Base-by-base conservation (phyloP, 2,797 vertebrate species). In the Tachyglossus aculeatus region DNA sequence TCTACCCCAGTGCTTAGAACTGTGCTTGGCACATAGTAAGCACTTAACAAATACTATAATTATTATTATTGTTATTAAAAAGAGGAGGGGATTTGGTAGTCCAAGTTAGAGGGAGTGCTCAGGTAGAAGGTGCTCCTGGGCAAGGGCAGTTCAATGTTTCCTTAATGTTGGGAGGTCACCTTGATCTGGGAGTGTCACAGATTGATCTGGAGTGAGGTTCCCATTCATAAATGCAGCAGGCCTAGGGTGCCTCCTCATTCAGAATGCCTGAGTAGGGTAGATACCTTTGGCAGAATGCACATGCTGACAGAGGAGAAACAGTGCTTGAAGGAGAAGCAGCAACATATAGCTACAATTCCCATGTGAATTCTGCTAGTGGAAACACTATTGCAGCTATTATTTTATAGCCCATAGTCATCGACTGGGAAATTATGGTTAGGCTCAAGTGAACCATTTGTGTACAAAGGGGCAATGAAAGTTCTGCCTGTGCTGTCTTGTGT, bases 401-500 rank as follows among this genome's bases (percentile, higher is more conserved):
- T 86, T 74, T 70, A 86, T 74, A 83, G 92, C 94, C 93, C 88
- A 84, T 89, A 94, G 93, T 78, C 81, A 88, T 29, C 71, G 78
- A 93, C 91, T 88, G 90, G 90, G 87, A 84, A 86, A 91, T 86
- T 93, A 91, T 89, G 81, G 86, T 82, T 85, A 94, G 94, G 93
- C 92, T 93, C 83, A 88, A 91, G 91, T 94, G 91, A 93, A 67
- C 83, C 94, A 90, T 94, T 94, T 94, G 94, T 91, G 92, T 92
- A 94, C 92, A 84, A 88, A 59, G 68, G 53, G 31, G 38, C 80
- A 92, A 93, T 92, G 92, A 93, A 72, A 93, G 43, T n/a, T n/a
- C 79, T 52, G 82, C 93, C 90, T 95, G 95, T 92, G 90, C 88
- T 88, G 85, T 95, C 95, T 96, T 95, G 95, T 89, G 88, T 86